phyloP scores from a whole-genome alignment of 35 echinoderm and acorn worm species.

The Amphiura filiformis region DNA sequence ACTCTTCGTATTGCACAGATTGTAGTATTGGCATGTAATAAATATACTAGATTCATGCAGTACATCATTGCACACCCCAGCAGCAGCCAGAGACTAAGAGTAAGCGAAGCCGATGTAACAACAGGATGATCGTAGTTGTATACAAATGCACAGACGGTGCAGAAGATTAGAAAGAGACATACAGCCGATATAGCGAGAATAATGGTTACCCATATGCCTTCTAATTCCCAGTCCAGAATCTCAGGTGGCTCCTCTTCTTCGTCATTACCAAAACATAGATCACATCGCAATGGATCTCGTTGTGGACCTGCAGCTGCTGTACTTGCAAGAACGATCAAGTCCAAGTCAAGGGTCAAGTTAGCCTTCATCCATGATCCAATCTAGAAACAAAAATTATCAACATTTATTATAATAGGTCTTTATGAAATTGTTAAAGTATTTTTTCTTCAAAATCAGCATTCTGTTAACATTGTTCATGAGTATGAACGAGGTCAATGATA shows the following conservation, averaged over 20 bases:
- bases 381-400: not conserved
- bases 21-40: slow-evolving; percentile 25
- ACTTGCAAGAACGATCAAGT: not conserved
- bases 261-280: not conserved
- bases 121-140: not conserved
- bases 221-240: not conserved
- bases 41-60: slow-evolving; percentile 38
- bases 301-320: not conserved
- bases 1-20: slow-evolving; percentile 55
- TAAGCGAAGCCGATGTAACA: slow-evolving; percentile 5
- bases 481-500: no score
- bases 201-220: slow-evolving; percentile 35
- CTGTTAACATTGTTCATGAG: no score
- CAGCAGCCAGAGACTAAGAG: slow-evolving; percentile 40
- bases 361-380: not conserved
- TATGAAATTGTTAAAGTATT: not conserved
- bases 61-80: slow-evolving; percentile 62
- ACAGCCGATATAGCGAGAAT: slow-evolving; percentile 33
- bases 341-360: not conserved
- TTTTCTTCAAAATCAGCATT: no score
- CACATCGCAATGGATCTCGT: not conserved
- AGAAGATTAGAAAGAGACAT: slow-evolving; percentile 28
- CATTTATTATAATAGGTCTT: not conserved
- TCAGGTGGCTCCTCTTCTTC: not conserved
- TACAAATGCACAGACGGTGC: slow-evolving; percentile 16